These are phyloP conservation scores for Orientallactaga sibirica DNA, from an alignment of 2,797 vertebrate genomes.

Conservation along the genomic window DNA sequence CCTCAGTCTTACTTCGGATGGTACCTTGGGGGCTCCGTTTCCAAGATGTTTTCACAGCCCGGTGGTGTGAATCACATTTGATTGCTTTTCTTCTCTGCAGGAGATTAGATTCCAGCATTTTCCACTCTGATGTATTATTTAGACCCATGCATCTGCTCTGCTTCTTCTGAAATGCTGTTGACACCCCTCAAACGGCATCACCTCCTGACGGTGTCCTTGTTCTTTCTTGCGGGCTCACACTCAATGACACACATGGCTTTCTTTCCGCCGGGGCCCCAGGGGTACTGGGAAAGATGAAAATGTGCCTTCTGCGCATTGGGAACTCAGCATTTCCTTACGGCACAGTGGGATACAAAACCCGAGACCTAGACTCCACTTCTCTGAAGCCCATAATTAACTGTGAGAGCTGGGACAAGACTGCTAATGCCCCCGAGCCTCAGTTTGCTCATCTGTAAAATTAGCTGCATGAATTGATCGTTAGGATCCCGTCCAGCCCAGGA, in stretches of 20 bases:
- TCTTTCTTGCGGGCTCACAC: not conserved
- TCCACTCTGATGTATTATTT: conserved; percentile 53
- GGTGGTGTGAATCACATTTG: not conserved
- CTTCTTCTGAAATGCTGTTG: not conserved
- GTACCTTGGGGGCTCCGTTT: not conserved
- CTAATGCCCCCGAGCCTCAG: not conserved
- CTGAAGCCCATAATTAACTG: not conserved
- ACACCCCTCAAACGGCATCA: not conserved
- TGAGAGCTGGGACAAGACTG: not conserved
- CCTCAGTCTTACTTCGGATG: not conserved
- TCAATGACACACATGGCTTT: accelerated
- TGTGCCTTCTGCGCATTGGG: accelerated
- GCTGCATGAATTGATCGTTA: not conserved
- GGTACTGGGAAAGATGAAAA: not conserved
- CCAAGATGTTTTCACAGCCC: not conserved
- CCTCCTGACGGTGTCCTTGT: not conserved
- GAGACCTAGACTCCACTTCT: not conserved
- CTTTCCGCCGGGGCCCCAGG: not conserved
- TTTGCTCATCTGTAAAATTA: not conserved
- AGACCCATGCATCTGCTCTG: not conserved
- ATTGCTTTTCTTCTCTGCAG: conserved; percentile 31
- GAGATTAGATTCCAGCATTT: conserved; percentile 4
- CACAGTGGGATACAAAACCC: no score
- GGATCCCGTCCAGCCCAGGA: not conserved
- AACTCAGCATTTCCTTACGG: not conserved